phyloP scores from a whole-genome alignment of 2,113 vertebrate genomes.

The Lates calcarifer region DNA sequence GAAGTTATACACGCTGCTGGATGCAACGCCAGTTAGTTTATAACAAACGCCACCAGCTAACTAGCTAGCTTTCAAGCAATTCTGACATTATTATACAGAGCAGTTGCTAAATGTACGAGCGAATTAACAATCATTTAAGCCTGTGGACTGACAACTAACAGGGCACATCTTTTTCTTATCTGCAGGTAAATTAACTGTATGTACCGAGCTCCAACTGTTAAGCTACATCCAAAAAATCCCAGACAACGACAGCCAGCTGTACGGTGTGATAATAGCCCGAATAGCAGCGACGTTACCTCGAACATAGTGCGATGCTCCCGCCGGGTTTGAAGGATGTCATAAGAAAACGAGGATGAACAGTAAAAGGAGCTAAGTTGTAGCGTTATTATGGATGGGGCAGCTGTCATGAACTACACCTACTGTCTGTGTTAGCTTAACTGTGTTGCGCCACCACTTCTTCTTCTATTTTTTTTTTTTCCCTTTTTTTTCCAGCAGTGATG shows the following conservation, averaged over 20 bases:
- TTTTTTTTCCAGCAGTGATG: neutral
- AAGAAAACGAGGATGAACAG: slow-evolving; percentile 2
- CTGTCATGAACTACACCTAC: slow-evolving; percentile 33
- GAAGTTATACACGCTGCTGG: neutral
- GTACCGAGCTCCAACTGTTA: slow-evolving; percentile 3
- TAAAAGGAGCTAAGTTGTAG: neutral
- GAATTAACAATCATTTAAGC: neutral
- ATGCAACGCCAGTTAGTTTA: neutral
- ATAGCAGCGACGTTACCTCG: slow-evolving; percentile 61
- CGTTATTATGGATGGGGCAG: slow-evolving; percentile 29
- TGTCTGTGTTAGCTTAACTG: slow-evolving; percentile 32
- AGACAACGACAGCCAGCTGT: slow-evolving; percentile 2
- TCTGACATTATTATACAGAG: neutral
- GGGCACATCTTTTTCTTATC: neutral
- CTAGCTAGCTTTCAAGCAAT: slow-evolving; percentile 13
- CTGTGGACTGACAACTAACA: neutral
- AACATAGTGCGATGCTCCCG: slow-evolving; percentile 53
- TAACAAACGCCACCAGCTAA: slow-evolving; percentile 37
- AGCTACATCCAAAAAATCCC: neutral
- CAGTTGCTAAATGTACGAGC: neutral
- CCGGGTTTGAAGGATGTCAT: slow-evolving; percentile 53
- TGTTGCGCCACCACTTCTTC: slow-evolving; percentile 55
- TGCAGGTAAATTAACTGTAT: neutral
- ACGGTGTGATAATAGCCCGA: neutral
- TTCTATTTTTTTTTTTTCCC: neutral